These are phyloP conservation scores for Tromatobia lineatoria DNA, from an alignment of 2,888 invertebrate genomes.

Conservation along the genomic window DNA sequence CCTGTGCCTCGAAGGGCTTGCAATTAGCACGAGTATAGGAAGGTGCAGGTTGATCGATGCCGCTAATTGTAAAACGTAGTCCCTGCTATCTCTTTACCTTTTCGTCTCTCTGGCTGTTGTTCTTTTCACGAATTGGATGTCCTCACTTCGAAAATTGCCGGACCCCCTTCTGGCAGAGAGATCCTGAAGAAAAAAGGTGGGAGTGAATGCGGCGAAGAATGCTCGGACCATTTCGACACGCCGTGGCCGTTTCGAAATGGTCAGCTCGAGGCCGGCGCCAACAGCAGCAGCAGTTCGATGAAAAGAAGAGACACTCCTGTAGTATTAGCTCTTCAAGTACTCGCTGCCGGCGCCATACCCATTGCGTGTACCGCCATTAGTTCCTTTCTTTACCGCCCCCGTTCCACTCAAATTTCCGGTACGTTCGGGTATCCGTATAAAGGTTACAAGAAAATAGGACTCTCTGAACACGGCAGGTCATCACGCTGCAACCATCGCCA, in stretches of 20 bases:
- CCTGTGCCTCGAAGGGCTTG: background rate
- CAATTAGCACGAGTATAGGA: constrained; percentile 23
- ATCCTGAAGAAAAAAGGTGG: constrained; percentile 1
- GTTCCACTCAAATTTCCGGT: constrained; percentile 57
- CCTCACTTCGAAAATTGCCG: constrained; percentile 43
- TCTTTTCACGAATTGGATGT: constrained; percentile 26
- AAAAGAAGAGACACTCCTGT: constrained; percentile 48
- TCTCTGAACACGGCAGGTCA: constrained; percentile 14
- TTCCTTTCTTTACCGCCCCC: constrained; percentile 18
- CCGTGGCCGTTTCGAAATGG: constrained; percentile 50
- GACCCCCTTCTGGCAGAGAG: constrained; percentile 15
- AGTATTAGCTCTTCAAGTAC: constrained; percentile 40
- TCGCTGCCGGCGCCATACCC: constrained; percentile 42
- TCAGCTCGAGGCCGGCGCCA: constrained; percentile 53
- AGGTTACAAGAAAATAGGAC: background rate
- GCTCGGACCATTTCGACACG: background rate
- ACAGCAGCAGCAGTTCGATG: constrained; percentile 12
- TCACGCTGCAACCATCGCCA: constrained; percentile 53
- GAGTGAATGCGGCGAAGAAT: constrained; percentile 36
- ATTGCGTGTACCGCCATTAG: constrained; percentile 27
- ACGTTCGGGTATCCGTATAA: constrained; percentile 2
- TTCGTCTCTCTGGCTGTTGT: constrained; percentile 59
- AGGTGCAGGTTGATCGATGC: constrained; percentile 71
- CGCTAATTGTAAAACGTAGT: constrained; percentile 80
- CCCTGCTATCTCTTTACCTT: constrained; percentile 41